phyloP scores from a whole-genome alignment of 1,140 invertebrate genomes.

The Brachystomella parvula region DNA sequence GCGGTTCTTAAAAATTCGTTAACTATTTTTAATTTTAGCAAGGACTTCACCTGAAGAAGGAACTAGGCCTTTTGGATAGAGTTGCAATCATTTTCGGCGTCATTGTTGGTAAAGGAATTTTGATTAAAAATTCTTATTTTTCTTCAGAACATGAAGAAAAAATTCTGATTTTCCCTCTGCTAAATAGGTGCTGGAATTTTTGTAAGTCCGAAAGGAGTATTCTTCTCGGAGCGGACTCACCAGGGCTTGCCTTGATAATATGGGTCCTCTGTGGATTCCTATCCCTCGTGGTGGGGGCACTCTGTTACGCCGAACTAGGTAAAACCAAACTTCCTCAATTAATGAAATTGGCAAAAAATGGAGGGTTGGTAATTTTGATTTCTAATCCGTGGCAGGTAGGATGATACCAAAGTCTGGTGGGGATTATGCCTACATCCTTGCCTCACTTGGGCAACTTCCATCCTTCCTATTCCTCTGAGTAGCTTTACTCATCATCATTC shows the following conservation, averaged over 20 bases:
- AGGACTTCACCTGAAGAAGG: constrained; percentile 56
- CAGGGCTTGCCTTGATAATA: constrained; percentile 75
- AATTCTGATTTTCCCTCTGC: not conserved
- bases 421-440: constrained; percentile 85
- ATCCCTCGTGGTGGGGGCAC: constrained; percentile 73
- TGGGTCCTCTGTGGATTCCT: constrained; percentile 80
- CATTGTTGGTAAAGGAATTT: constrained; percentile 79
- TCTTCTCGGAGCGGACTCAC: constrained; percentile 72
- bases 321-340: constrained; percentile 41
- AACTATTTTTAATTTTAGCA: not conserved
- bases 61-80: constrained; percentile 73
- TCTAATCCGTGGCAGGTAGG: constrained; percentile 41
- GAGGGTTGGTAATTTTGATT: not conserved
- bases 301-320: constrained; percentile 94
- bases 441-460: constrained; percentile 83
- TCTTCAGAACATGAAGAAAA: not conserved
- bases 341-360: not conserved
- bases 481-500: constrained; percentile 54
- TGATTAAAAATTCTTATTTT: not conserved
- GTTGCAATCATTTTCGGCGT: constrained; percentile 80
- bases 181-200: constrained; percentile 61
- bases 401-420: constrained; percentile 76
- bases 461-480: constrained; percentile 92
- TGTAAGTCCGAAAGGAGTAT: constrained; percentile 93
- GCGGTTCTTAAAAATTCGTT: no score